Base-by-base conservation (phyloP, 2,888 invertebrate genomes). In the Chironomus riparius region DNA sequence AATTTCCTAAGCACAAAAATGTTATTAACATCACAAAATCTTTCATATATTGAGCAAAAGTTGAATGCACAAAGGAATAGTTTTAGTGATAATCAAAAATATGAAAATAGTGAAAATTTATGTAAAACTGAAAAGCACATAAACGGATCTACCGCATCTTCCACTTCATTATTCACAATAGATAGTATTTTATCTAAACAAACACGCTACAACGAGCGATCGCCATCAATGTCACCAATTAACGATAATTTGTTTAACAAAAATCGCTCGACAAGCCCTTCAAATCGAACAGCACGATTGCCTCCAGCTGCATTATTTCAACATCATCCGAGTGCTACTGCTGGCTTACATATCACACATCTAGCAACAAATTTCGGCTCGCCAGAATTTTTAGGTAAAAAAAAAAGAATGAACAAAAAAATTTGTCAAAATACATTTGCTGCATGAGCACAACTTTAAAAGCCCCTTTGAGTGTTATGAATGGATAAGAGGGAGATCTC, bases 151-250 rank as follows among this genome's bases (percentile, higher is more conserved):
- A 79, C 80, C 10, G 79, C 82, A 6, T 85, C 88, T 80, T 85
- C 87, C 0, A 85, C 88, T 22, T 90, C 90, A 4, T 86, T 93
- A 78, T 94, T 94, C 83, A 94, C 93, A 80, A 94, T 94, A 81
- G 94, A 94, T 84, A 93, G 93, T 85, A 93, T 94, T 80, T 85
- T 94, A 82, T 92, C 92, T 70, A 86, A 90, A 77, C 89, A 90
- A 70, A 87, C 86, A 78, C 72, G 77, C 24, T 77, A 71, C 47
- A 84, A 84, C 10, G 83, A 83, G 73, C 87, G 87, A 68, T 73
- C 72, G 13, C 86, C 87, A 74, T 85, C 88, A 77, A 87, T 87
- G 61, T 88, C 88, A 78, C 86, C 88, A 78, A 85, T 81, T 82
- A 82, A 77, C 82, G 82, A 78, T 80, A 83, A 79, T 82, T 83